Evolutionary conservation across 53 echinoderm and acorn worm species (phyloP), one percentile per base, ranked within the genome.

Genomic region (Astropecten irregularis): DNA sequence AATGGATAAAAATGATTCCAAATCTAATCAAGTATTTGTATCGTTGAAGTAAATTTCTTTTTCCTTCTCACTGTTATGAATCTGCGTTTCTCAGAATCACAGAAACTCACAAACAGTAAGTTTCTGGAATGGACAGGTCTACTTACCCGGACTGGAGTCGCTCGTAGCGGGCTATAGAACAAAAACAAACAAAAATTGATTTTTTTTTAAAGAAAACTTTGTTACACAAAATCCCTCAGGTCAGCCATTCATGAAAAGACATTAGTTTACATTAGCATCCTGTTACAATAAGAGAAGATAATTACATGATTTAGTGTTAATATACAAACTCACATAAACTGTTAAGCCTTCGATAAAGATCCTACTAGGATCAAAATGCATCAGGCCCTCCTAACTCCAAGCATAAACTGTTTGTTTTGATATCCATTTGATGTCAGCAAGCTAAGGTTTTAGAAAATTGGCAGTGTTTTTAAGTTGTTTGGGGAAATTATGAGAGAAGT

Each of bases 101-200:
- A n/a, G n/a, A n/a, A n/a, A n/a, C n/a, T n/a, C n/a, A n/a, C n/a
- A n/a, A n/a, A n/a, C n/a, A n/a, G n/a, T n/a, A n/a, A n/a, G n/a
- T n/a, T n/a, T n/a, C n/a, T n/a, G 18, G 18, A n/a, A 8, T 3
- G 11, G 11, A 14, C 8, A 64, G 31, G 9, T 34, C 33, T 21
- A 77, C 93, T 90, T 76, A 93, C 93, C 90, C n/a, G 90, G 93
- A 70, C 93, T 93, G 53, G 93, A 93, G 61, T 93, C 93, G 66
- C 93, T 93, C 66, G 76, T 87, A 60, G 87, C 84, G 56, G 93
- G 90, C 93, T 87, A 73, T 33, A 84, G 67, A 76, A 76, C 0
- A 55, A 54, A 31, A 23, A 38, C 7, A 57, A 55, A 56, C 11
- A 25, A 56, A 56, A n/a, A n/a, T n/a, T n/a, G n/a, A n/a, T n/a